Percentiles rank a stretch among this genome's conserved stretches.
Conservation (phyloP, 2,888 invertebrate species). For the Itoplectis maculator region DNA sequence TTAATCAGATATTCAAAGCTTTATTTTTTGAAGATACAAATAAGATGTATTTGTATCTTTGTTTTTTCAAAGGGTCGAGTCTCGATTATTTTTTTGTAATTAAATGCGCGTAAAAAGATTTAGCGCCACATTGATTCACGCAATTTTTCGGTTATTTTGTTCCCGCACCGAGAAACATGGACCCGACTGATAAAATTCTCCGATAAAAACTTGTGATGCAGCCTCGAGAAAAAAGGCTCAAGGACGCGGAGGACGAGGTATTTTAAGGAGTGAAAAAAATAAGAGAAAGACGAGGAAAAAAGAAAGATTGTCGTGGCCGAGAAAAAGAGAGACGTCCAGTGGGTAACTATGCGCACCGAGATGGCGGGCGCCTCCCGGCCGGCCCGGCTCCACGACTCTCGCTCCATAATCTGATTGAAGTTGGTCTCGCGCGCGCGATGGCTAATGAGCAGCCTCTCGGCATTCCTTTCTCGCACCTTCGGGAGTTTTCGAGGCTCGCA, state of each 20-base stretch:
- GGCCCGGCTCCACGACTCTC: conserved; percentile 67
- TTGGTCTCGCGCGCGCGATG: conserved; percentile 70
- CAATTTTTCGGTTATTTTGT: background rate
- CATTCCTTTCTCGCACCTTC: conserved; percentile 77
- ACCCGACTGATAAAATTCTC: conserved; percentile 32
- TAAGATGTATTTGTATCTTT: background rate
- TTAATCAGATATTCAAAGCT: background rate
- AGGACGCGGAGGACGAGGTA: conserved; percentile 35
- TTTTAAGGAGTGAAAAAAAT: conserved; percentile 27
- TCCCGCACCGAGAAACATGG: background rate
- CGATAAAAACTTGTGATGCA: conserved; percentile 41
- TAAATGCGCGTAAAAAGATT: background rate
- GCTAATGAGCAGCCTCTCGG: conserved; percentile 79
- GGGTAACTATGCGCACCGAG: conserved; percentile 30
- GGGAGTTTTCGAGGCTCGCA: conserved; percentile 24
- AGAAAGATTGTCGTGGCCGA: conserved; percentile 24
- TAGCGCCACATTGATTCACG: background rate
- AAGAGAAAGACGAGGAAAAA: background rate
- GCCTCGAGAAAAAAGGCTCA: conserved; percentile 34
- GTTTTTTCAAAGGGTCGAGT: background rate
- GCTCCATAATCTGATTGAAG: conserved; percentile 79
- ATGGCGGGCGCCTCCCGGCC: conserved; percentile 33
- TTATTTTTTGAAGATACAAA: background rate
- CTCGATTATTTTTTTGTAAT: background rate
- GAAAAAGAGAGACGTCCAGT: conserved; percentile 44